Base-by-base conservation (phyloP, 2,888 invertebrate species). In the Branchipolynoe longqiensis region DNA sequence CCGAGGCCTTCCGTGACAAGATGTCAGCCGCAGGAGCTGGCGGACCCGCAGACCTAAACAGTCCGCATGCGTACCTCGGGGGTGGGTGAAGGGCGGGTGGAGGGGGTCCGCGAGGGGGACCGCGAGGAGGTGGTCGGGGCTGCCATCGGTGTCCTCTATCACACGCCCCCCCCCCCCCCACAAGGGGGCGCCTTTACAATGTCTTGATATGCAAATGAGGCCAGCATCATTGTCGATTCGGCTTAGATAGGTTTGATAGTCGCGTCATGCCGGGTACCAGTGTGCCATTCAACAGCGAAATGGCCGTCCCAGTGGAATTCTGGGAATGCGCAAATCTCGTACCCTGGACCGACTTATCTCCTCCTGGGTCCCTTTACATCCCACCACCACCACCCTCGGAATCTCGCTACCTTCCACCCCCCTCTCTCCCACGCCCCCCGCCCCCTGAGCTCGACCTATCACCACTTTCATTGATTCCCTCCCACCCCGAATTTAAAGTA, bases 161-260 rank as follows among this genome's bases (percentile, higher is more conserved):
- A 69, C 14, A 69, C 36, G 62, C 33, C 1, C 36, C 62, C 69
- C 33, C 36, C 28, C 33, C 1, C 36, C 62, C 69, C 33, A 36
- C 69, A 78, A 28, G 48, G 25, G 54, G 41, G 40, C n/a, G n/a
- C 48, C 78, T 78, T 78, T 41, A 48, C 78, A 41, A 25, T 33
- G 78, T 78, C 78, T 78, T 41, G 78, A 78, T 78, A 78, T 78
- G 78, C 78, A 78, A 78, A 78, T 78, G 28, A 74, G 25, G 6
- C 48, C 78, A 73, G 78, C 48, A 41, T 41, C 54, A 41, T 78
- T 78, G 41, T 78, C 78, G 25, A 31, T n/a, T 78, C 48, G 31
- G 41, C 54, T 41, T 78, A 78, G 78, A 78, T 78, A 78, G 48
- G 25, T 78, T 78, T 78, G 78, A 78, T 78, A 78, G 78, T 78